A percentile compares a stretch with the other conserved stretches of the same genome.
Evolutionary conservation across 2,888 invertebrate genomes (phyloP).

Genomic region (Papilio elwesi): DNA sequence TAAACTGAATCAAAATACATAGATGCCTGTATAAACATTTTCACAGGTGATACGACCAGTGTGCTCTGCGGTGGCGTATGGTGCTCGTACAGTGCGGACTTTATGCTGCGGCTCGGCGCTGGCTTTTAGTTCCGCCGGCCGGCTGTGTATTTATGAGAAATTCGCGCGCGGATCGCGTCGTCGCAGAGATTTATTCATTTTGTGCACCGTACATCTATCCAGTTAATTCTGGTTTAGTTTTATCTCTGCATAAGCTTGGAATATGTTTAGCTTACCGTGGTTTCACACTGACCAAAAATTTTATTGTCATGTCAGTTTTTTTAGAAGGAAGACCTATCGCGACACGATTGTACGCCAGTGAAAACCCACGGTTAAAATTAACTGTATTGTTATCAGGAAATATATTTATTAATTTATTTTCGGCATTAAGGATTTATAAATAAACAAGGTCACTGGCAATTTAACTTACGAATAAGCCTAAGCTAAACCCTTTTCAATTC

Average conservation of each 20-base stretch:
- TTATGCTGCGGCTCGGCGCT: conserved; percentile 10
- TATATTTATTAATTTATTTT: no score
- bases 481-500: no score
- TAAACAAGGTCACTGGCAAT: no score
- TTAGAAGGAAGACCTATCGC: no score
- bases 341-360: no score
- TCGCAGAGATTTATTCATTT: not conserved
- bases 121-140: not conserved
- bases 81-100: not conserved
- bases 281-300: no score
- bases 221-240: not conserved
- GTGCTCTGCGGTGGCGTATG: not conserved
- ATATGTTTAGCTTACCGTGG: not conserved
- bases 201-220: not conserved
- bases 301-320: no score
- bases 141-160: conserved; percentile 29
- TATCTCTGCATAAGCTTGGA: not conserved
- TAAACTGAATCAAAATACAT: no score
- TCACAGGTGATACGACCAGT: not conserved
- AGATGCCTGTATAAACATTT: not conserved
- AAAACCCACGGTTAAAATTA: no score
- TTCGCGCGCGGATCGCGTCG: not conserved
- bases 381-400: no score
- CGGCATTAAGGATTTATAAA: no score
- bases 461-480: no score